Percentiles rank a stretch among this genome's conserved stretches.
Conservation (phyloP, 2,888 invertebrate species). For the Ochropleura plecta region DNA sequence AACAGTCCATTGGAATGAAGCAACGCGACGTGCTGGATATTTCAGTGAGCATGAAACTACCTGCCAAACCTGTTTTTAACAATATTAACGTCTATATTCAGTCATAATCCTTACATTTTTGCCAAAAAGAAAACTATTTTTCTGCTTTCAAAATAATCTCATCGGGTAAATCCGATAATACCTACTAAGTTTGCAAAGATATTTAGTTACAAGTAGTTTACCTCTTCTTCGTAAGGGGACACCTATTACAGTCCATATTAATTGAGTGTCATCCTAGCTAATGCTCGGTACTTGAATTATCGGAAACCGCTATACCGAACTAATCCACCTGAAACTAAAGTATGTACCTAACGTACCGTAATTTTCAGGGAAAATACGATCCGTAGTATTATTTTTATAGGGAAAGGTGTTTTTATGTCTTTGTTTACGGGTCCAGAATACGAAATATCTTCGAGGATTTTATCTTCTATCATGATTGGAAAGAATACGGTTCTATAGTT, state of each 20-base stretch:
- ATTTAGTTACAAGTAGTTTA: constrained; percentile 46
- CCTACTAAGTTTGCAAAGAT: neutral
- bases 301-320: constrained; percentile 18
- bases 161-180: constrained; percentile 2
- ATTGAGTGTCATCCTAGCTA: constrained; percentile 49
- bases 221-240: constrained; percentile 29
- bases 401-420: constrained; percentile 48
- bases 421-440: constrained; percentile 38
- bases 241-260: constrained; percentile 45
- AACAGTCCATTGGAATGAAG: neutral
- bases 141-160: neutral
- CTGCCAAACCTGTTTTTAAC: neutral
- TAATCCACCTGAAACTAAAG: constrained; percentile 38
- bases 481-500: neutral
- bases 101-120: neutral
- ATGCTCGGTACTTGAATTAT: constrained; percentile 43
- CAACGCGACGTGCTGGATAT: neutral
- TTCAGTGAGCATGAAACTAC: neutral
- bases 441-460: constrained; percentile 18
- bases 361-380: constrained; percentile 39
- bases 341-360: constrained; percentile 28
- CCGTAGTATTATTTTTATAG: constrained; percentile 43
- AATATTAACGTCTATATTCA: neutral
- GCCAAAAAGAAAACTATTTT: neutral
- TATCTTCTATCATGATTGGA: constrained; percentile 18